These are phyloP conservation scores for Drosophila tropicalis DNA, from an alignment of 1,140 invertebrate species.

Conservation along the genomic window DNA sequence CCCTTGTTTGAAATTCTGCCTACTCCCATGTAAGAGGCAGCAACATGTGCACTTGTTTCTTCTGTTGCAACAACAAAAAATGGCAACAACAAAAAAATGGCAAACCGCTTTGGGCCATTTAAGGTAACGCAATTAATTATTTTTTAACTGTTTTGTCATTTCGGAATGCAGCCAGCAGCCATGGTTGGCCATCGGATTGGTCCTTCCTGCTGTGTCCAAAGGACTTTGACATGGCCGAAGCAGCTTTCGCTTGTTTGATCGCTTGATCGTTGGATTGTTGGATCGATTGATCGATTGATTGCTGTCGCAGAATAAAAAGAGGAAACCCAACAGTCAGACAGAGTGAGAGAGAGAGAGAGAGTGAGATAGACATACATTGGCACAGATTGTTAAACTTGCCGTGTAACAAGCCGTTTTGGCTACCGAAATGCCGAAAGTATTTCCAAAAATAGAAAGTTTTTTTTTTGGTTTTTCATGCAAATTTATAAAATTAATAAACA, in stretches of 20 bases:
- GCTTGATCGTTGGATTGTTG: constrained; percentile 74
- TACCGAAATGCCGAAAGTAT: constrained; percentile 51
- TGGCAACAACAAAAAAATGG: constrained; percentile 61
- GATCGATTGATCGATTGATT: constrained; percentile 83
- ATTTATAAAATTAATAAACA: constrained; percentile 23
- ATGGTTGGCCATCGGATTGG: constrained; percentile 75
- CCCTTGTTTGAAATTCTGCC: not conserved
- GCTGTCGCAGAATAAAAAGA: constrained; percentile 55
- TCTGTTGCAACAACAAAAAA: constrained; percentile 29
- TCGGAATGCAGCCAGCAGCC: constrained; percentile 75
- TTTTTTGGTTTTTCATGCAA: constrained; percentile 26
- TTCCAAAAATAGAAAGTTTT: constrained; percentile 61
- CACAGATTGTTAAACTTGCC: constrained; percentile 72
- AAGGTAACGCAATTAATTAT: constrained; percentile 83
- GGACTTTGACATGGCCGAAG: constrained; percentile 76
- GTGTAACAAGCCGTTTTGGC: constrained; percentile 79
- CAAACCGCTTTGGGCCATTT: constrained; percentile 81
- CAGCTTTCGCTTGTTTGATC: constrained; percentile 73
- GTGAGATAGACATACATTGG: constrained; percentile 39
- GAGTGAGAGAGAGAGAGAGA: constrained; percentile 11
- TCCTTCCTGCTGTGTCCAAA: constrained; percentile 56
- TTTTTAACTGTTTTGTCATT: constrained; percentile 83
- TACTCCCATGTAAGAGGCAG: constrained; percentile 5
- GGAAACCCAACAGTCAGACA: too few relatives aligned
- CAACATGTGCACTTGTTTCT: constrained; percentile 62